Evolutionary conservation across 2,888 invertebrate species (phyloP).

Genomic region (Tenthredo notha): DNA sequence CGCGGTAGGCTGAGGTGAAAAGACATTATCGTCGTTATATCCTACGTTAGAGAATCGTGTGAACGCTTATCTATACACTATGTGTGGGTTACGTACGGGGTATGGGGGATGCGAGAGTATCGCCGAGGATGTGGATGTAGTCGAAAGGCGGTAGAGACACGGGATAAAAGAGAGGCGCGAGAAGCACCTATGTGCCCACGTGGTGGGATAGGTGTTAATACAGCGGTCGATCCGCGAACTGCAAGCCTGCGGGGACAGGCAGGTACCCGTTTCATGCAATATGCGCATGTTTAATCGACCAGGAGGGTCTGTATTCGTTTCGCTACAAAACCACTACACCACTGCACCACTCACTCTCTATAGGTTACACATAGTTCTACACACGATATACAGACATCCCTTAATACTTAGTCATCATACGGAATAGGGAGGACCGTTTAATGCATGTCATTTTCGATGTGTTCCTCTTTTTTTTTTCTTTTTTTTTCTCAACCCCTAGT

Average conservation of each 20-base stretch:
- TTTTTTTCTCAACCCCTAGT: background rate
- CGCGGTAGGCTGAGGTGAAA: background rate
- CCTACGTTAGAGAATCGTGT: slow-evolving; percentile 31
- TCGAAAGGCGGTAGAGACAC: slow-evolving; percentile 40
- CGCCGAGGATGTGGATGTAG: background rate
- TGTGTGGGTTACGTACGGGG: background rate
- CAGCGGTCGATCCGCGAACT: slow-evolving; percentile 76
- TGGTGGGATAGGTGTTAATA: slow-evolving; percentile 75
- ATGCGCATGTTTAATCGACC: slow-evolving; percentile 78
- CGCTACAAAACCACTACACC: slow-evolving; percentile 50
- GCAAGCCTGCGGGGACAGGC: slow-evolving; percentile 65
- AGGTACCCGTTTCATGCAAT: slow-evolving; percentile 77
- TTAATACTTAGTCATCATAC: background rate
- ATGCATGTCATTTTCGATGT: background rate
- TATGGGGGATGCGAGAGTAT: slow-evolving; percentile 26
- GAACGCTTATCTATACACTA: slow-evolving; percentile 44
- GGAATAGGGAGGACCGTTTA: background rate
- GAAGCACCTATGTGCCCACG: slow-evolving; percentile 42
- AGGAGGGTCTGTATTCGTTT: slow-evolving; percentile 64
- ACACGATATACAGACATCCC: background rate
- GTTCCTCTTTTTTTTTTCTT: background rate
- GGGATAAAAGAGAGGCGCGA: slow-evolving; percentile 44
- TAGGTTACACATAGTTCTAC: slow-evolving; percentile 46
- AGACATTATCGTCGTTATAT: background rate
- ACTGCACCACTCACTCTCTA: slow-evolving; percentile 8